Evolutionary conservation across 2,113 vertebrate species (phyloP).

Genomic region (Echinops telfairi): DNA sequence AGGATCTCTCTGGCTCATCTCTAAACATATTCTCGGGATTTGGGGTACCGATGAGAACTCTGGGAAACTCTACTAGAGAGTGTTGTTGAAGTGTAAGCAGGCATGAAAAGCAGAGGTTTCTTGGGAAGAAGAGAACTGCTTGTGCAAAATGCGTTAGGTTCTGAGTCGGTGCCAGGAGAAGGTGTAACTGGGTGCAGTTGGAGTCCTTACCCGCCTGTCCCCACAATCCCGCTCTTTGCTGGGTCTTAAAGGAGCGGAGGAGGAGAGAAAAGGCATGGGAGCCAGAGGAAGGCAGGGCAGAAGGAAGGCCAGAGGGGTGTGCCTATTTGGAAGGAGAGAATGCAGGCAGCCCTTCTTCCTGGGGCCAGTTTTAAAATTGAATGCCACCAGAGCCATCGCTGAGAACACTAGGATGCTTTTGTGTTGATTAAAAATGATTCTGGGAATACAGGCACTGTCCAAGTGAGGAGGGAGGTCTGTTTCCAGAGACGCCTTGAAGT

Average conservation of each 20-base stretch:
- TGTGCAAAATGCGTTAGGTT: slow-evolving; percentile 1
- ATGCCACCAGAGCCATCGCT: slow-evolving; percentile 82
- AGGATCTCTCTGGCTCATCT: slow-evolving; percentile 4
- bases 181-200: background rate
- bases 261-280: background rate
- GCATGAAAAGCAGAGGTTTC: slow-evolving; percentile 51
- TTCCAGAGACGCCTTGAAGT: background rate
- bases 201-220: background rate
- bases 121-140: background rate
- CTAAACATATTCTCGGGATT: slow-evolving; percentile 48
- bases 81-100: slow-evolving; percentile 41
- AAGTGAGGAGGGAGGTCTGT: background rate
- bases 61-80: slow-evolving; percentile 34
- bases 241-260: background rate
- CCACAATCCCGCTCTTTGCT: background rate
- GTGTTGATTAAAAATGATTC: slow-evolving; percentile 82
- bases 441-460: slow-evolving; percentile 43
- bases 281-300: background rate
- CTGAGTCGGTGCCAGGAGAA: slow-evolving; percentile 1
- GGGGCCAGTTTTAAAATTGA: slow-evolving; percentile 87
- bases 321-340: slow-evolving; percentile 36
- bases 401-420: slow-evolving; percentile 83
- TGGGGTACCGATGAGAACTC: background rate
- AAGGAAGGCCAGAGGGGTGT: background rate
- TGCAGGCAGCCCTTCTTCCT: slow-evolving; percentile 54